Conservation (phyloP, 2,797 vertebrate genomes). For the Scolopax bukidnonensis region DNA sequence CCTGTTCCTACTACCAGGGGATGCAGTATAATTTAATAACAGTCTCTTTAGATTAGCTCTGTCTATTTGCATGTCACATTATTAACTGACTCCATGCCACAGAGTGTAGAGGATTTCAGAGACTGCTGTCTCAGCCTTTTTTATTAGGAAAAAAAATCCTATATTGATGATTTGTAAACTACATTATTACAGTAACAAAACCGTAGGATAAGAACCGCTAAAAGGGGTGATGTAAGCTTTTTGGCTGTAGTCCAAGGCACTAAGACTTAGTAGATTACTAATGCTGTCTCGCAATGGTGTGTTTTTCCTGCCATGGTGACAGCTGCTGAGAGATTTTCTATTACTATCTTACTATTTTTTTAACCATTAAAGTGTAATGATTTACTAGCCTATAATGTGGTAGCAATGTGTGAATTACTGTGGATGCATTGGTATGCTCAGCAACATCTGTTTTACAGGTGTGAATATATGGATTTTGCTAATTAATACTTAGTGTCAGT, state of each 20-base stretch:
- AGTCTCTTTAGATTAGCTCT: conserved; percentile 35
- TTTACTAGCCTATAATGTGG: conserved; percentile 8
- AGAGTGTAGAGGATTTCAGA: background rate
- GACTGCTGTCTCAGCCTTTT: background rate
- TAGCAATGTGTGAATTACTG: conserved; percentile 11
- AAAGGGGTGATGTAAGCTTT: background rate
- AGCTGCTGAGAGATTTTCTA: conserved; percentile 66
- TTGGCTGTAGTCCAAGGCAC: conserved; percentile 39
- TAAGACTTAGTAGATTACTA: background rate
- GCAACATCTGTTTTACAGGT: conserved; percentile 67
- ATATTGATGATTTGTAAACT: background rate
- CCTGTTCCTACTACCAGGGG: conserved; percentile 34
- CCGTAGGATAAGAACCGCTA: background rate
- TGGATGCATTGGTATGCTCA: background rate
- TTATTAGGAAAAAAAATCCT: background rate
- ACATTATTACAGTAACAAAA: background rate
- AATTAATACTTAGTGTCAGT: background rate
- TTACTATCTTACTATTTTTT: conserved; percentile 53
- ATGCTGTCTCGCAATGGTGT: background rate
- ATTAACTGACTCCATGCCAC: background rate
- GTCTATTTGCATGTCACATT: conserved; percentile 14
- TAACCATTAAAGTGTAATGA: conserved; percentile 43
- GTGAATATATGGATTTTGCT: conserved; percentile 6
- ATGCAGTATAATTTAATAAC: conserved; percentile 51
- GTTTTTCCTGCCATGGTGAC: conserved; percentile 51